Evolutionary conservation across 2,888 invertebrate species (phyloP).

Genomic region (Phengaris arion): DNA sequence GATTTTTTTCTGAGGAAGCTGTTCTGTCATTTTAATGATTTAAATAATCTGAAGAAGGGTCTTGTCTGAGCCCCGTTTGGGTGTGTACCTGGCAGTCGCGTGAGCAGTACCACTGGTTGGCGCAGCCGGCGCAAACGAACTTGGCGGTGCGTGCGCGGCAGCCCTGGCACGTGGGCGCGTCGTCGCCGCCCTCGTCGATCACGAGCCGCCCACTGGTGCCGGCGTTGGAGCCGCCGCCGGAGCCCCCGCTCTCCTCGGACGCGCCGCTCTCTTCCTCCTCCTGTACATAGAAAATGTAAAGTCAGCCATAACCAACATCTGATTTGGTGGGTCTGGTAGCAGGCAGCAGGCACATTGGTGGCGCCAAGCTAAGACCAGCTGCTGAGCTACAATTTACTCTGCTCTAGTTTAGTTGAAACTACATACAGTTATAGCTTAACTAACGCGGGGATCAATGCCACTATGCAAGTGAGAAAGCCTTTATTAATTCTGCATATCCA

Average conservation of each 20-base stretch:
- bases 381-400: too few species aligned
- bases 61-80: neutral
- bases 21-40: neutral
- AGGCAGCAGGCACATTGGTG: too few species aligned
- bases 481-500: too few species aligned
- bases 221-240: conserved; percentile 41
- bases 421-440: too few species aligned
- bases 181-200: conserved; percentile 61
- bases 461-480: too few species aligned
- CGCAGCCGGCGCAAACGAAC: conserved; percentile 94
- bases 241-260: conserved; percentile 62
- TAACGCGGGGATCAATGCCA: too few species aligned
- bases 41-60: neutral
- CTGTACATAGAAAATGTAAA: conserved; percentile 51
- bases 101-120: conserved; percentile 97
- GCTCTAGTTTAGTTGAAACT: too few species aligned
- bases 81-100: conserved; percentile 91
- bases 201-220: conserved; percentile 62
- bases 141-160: conserved; percentile 89
- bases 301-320: too few species aligned
- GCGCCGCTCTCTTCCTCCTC: conserved; percentile 82
- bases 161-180: conserved; percentile 90
- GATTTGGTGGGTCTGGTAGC: too few species aligned
- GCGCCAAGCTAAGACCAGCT: too few species aligned
- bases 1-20: neutral